phyloP scores from a whole-genome alignment of 2,888 invertebrate genomes.

The Acholoe squamosa region DNA sequence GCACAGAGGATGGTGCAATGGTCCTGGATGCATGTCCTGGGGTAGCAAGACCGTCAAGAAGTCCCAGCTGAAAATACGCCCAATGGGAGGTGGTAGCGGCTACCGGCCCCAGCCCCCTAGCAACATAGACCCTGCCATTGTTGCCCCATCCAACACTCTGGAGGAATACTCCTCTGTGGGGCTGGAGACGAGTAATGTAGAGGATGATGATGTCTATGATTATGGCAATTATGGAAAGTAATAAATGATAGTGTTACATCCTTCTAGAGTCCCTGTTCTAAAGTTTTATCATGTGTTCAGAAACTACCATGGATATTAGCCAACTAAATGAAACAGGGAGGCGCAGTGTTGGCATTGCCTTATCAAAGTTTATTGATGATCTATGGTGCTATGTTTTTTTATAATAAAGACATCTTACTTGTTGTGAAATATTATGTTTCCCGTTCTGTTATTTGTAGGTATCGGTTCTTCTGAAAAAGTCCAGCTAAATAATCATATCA shows the following conservation, averaged over 20 bases:
- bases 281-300: too few species aligned
- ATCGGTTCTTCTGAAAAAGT: too few species aligned
- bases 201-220: not conserved
- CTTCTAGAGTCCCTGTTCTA: too few species aligned
- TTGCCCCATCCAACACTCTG: not conserved
- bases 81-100: not conserved
- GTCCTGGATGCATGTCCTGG: conserved; percentile 65
- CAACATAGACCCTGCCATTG: not conserved
- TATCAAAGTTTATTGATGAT: too few species aligned
- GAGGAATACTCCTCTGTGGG: not conserved
- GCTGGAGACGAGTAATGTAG: not conserved
- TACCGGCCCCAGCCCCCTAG: not conserved
- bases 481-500: too few species aligned
- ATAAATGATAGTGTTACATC: not conserved
- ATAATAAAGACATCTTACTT: too few species aligned
- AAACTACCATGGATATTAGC: too few species aligned
- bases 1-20: conserved; percentile 68
- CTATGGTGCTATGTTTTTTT: too few species aligned
- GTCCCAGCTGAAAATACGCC: conserved; percentile 64
- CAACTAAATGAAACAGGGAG: too few species aligned
- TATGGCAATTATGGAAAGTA: not conserved
- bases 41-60: conserved; percentile 65
- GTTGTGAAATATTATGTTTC: too few species aligned
- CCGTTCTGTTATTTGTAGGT: too few species aligned
- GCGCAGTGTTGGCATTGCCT: too few species aligned